Conservation (phyloP, 1,140 invertebrate species). For the Polypedilum vanderplanki region DNA sequence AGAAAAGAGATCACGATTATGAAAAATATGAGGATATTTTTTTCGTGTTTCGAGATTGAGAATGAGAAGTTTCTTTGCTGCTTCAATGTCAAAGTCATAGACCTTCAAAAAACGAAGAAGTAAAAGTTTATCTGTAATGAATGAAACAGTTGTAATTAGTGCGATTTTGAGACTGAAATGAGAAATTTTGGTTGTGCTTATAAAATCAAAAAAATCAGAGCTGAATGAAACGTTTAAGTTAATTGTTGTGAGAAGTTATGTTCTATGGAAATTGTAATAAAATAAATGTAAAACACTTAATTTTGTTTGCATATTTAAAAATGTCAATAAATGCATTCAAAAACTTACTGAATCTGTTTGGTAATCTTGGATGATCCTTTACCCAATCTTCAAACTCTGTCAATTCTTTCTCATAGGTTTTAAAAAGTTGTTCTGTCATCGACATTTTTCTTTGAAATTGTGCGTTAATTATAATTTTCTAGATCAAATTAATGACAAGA, state of each 20-base stretch:
- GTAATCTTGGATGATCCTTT: background rate
- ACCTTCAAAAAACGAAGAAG: background rate
- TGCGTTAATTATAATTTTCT: no score
- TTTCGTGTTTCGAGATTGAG: background rate
- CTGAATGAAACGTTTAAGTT: background rate
- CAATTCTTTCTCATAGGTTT: background rate
- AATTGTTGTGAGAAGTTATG: background rate
- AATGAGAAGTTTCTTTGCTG: background rate
- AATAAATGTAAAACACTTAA: background rate
- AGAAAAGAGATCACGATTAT: background rate
- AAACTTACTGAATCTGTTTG: background rate
- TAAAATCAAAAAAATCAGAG: background rate
- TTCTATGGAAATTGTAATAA: background rate
- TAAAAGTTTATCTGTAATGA: slow-evolving; percentile 2
- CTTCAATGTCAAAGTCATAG: background rate
- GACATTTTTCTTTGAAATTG: slow-evolving; percentile 19
- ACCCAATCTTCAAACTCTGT: slow-evolving; percentile 10
- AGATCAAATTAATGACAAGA: no score
- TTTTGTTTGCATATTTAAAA: background rate
- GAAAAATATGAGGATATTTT: background rate
- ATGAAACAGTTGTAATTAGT: background rate
- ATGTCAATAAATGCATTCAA: background rate
- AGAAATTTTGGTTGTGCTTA: background rate
- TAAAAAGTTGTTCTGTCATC: background rate
- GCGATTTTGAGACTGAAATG: background rate